Percentiles rank a stretch among this genome's conserved stretches.
Evolutionary conservation across 2,888 invertebrate genomes (phyloP).

Genomic region (Drosophila buzzatii): DNA sequence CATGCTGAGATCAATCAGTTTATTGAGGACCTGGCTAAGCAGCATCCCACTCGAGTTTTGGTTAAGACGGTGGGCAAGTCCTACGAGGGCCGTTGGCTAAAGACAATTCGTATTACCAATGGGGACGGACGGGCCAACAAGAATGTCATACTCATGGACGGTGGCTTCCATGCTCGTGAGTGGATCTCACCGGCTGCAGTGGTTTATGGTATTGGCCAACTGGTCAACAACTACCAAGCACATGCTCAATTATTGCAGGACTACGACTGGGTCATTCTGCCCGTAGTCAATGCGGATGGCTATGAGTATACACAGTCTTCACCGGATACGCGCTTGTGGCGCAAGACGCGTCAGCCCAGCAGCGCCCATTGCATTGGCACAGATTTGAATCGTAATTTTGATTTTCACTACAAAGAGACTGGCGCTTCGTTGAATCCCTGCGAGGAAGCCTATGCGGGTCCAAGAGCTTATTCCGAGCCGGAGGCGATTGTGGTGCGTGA

Average conservation of each 20-base stretch:
- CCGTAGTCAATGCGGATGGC: constrained; percentile 90
- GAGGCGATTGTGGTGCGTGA: constrained; percentile 87
- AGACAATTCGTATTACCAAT: constrained; percentile 88
- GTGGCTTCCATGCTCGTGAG: constrained; percentile 88
- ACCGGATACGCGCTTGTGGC: constrained; percentile 84
- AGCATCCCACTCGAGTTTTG: constrained; percentile 86
- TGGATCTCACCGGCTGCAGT: constrained; percentile 88
- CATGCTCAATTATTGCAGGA: constrained; percentile 86
- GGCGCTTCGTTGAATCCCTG: constrained; percentile 85
- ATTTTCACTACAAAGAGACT: constrained; percentile 86
- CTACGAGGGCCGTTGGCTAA: constrained; percentile 87
- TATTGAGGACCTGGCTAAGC: constrained; percentile 84
- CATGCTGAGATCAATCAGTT: constrained; percentile 86
- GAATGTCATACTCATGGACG: constrained; percentile 86
- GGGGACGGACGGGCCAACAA: constrained; percentile 78
- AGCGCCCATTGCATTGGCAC: constrained; percentile 84
- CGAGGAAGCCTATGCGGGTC: constrained; percentile 87
- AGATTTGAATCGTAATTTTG: constrained; percentile 89
- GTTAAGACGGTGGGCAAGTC: constrained; percentile 87
- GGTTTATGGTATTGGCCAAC: constrained; percentile 86
- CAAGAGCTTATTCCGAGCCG: constrained; percentile 87
- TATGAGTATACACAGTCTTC: constrained; percentile 87
- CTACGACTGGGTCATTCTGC: constrained; percentile 89
- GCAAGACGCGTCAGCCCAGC: constrained; percentile 86
- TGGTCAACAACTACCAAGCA: constrained; percentile 85